A percentile compares a stretch with the other conserved stretches of the same genome.
These are phyloP conservation scores for Atta colombica DNA, from an alignment of 1,140 invertebrate genomes.

Conservation along the genomic window DNA sequence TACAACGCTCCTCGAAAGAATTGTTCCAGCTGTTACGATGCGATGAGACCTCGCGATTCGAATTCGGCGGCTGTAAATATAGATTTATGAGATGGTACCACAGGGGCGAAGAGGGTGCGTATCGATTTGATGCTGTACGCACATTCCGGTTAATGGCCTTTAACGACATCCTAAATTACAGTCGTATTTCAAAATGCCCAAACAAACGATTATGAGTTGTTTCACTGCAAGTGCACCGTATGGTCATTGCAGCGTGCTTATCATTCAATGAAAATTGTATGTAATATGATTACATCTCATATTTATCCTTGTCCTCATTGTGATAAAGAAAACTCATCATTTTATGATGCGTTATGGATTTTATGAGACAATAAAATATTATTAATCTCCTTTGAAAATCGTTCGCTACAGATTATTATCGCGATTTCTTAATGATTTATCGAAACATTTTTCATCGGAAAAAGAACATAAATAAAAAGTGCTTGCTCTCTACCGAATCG, in stretches of 20 bases:
- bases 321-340: neutral
- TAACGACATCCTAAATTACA: constrained; percentile 71
- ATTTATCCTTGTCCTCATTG: neutral
- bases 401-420: neutral
- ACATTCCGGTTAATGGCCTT: constrained; percentile 70
- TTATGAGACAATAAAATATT: constrained; percentile 23
- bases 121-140: constrained; percentile 48
- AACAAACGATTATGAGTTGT: constrained; percentile 66
- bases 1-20: neutral
- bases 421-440: neutral
- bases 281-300: constrained; percentile 5
- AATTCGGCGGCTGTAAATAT: constrained; percentile 69
- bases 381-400: neutral
- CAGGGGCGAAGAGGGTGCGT: constrained; percentile 55
- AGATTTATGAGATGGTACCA: constrained; percentile 62
- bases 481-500: constrained; percentile 30
- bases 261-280: neutral
- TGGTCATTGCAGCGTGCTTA: neutral
- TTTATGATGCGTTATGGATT: constrained; percentile 20
- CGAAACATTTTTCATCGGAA: neutral
- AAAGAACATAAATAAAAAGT: neutral
- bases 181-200: constrained; percentile 65
- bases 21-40: constrained; percentile 29
- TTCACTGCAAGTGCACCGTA: neutral
- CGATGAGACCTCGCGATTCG: constrained; percentile 32